phyloP scores from a whole-genome alignment of 2,888 invertebrate genomes.

The Escarpia spicata region DNA sequence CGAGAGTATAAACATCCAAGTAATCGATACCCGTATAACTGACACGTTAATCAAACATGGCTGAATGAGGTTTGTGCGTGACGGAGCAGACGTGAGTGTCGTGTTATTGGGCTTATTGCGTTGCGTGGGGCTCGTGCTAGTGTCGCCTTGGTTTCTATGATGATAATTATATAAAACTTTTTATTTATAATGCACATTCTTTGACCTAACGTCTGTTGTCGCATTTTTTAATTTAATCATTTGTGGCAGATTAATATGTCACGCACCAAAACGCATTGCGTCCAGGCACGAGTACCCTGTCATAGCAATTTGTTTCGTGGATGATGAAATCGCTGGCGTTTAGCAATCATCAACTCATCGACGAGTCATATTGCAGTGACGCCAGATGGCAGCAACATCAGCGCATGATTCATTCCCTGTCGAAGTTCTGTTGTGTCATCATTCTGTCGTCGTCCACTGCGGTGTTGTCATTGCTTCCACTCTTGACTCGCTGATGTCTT shows the following conservation, averaged over 20 bases:
- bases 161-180: not conserved
- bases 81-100: not conserved
- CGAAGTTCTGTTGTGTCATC: not conserved
- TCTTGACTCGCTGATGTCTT: not conserved
- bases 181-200: not conserved
- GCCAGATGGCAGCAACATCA: not conserved
- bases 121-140: not conserved
- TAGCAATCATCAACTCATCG: not conserved
- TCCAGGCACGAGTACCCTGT: not conserved
- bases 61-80: not conserved
- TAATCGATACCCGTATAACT: not conserved
- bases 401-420: not conserved
- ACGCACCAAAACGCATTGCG: too few species aligned
- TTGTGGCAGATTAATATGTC: too few species aligned
- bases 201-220: too few species aligned
- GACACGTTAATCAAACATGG: not conserved
- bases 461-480: conserved; percentile 4
- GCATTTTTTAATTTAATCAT: too few species aligned
- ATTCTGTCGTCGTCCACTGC: not conserved
- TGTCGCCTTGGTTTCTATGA: not conserved
- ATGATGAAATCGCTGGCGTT: not conserved
- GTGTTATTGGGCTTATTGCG: not conserved
- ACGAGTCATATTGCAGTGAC: not conserved
- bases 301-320: not conserved
- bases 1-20: not conserved